Evolutionary conservation across 2,797 vertebrate genomes (phyloP).

Genomic region (Chaetodon trifasciatus): DNA sequence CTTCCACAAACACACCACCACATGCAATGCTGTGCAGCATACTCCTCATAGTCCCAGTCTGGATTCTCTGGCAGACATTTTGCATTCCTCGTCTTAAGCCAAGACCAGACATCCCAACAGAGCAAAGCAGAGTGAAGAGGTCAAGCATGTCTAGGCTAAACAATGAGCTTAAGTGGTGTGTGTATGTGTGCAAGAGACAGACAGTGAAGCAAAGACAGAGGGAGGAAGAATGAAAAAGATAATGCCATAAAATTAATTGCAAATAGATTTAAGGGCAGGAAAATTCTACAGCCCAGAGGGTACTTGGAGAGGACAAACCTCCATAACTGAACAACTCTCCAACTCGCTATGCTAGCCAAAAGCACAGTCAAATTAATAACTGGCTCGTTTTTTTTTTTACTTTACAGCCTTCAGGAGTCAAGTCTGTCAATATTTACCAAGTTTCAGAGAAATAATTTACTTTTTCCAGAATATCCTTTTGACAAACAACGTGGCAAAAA

Average conservation of each 20-base stretch:
- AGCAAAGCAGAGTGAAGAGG: slow-evolving; percentile 61
- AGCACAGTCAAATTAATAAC: background rate
- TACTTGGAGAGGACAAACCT: background rate
- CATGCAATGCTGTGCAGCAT: slow-evolving; percentile 41
- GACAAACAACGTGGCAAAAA: no score
- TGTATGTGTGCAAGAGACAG: slow-evolving; percentile 34
- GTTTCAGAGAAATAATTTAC: background rate
- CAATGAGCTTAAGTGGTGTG: slow-evolving; percentile 60
- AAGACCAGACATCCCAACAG: slow-evolving; percentile 75
- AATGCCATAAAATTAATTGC: slow-evolving; percentile 31
- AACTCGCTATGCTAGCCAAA: background rate
- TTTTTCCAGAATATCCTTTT: background rate
- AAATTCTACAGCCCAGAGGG: slow-evolving; percentile 1
- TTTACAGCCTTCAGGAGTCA: background rate
- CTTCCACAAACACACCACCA: slow-evolving; percentile 55
- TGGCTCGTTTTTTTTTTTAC: background rate
- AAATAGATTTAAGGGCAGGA: slow-evolving; percentile 41
- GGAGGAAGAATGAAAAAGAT: slow-evolving; percentile 37
- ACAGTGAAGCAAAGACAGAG: background rate
- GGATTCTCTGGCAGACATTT: slow-evolving; percentile 69
- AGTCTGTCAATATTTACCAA: background rate
- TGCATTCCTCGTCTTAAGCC: slow-evolving; percentile 73
- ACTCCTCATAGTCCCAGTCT: slow-evolving; percentile 59
- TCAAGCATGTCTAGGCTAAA: slow-evolving; percentile 74
- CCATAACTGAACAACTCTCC: background rate